Evolutionary conservation across 1,140 invertebrate species (phyloP).

Genomic region (Hypothenemus hampei): DNA sequence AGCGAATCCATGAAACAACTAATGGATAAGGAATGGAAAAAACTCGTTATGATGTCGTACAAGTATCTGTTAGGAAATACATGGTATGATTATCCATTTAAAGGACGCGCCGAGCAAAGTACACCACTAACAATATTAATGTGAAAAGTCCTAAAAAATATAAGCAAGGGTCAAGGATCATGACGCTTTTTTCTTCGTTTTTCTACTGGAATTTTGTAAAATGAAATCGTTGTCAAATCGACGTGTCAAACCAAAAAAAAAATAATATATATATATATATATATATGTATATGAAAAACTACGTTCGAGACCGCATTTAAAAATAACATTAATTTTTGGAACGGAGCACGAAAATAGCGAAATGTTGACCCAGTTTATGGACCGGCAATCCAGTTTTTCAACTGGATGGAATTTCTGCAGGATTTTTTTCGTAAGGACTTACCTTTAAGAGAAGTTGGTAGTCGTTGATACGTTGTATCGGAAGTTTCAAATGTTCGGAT

Average conservation of each 20-base stretch:
- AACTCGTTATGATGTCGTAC: background rate
- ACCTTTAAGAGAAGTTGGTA: constrained; percentile 94
- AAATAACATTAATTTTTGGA: constrained; percentile 35
- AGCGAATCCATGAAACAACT: background rate
- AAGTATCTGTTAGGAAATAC: background rate
- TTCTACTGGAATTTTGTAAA: no score
- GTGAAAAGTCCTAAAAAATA: constrained; percentile 24
- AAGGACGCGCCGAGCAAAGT: background rate
- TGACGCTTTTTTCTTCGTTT: no score
- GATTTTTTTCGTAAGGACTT: constrained; percentile 35
- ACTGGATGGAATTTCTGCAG: background rate
- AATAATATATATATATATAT: no score
- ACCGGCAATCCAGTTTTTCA: background rate
- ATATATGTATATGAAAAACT: no score
- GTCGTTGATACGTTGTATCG: constrained; percentile 93
- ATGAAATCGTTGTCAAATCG: no score
- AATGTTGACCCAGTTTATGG: constrained; percentile 36
- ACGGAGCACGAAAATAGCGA: constrained; percentile 32
- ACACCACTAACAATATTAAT: background rate
- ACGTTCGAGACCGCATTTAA: no score
- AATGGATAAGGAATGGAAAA: no score
- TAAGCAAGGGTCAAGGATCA: constrained; percentile 22
- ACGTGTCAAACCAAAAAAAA: no score
- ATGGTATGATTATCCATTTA: background rate
- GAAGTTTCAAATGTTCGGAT: constrained; percentile 85